Conservation (phyloP, 23 tunicate genomes). For the Ascidia mentula region DNA sequence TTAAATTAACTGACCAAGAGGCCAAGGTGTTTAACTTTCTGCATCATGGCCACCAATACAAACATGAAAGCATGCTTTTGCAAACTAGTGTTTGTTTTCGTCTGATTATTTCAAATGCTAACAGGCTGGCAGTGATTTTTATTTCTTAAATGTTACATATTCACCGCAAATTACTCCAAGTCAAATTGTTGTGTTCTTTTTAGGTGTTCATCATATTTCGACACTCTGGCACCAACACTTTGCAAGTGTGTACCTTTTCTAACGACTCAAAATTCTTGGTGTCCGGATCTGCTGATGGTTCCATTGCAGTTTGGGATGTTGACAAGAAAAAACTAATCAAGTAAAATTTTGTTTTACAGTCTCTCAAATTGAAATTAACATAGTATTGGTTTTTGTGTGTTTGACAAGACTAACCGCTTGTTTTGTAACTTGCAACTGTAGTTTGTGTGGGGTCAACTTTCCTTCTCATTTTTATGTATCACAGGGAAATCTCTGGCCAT, state of each 20-base stretch:
- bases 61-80: too few species aligned
- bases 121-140: too few species aligned
- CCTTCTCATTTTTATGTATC: background rate
- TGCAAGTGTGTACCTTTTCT: conserved; percentile 77
- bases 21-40: conserved; percentile 54
- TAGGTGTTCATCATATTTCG: conserved; percentile 57
- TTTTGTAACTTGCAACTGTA: too few species aligned
- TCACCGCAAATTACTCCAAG: background rate
- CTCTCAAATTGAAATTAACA: background rate
- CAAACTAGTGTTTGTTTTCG: too few species aligned
- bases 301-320: conserved; percentile 84
- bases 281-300: conserved; percentile 91
- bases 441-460: background rate
- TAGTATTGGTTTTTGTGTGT: background rate
- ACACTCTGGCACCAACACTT: conserved; percentile 67
- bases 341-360: background rate
- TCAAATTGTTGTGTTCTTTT: background rate
- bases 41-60: too few species aligned
- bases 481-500: conserved; percentile 78
- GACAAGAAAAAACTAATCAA: conserved; percentile 39
- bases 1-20: conserved; percentile 33
- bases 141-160: too few species aligned
- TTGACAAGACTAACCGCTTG: background rate
- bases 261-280: conserved; percentile 38
- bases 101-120: too few species aligned